Evolutionary conservation across 1,140 invertebrate genomes (phyloP).

Genomic region (Elymnias hypermnestra): DNA sequence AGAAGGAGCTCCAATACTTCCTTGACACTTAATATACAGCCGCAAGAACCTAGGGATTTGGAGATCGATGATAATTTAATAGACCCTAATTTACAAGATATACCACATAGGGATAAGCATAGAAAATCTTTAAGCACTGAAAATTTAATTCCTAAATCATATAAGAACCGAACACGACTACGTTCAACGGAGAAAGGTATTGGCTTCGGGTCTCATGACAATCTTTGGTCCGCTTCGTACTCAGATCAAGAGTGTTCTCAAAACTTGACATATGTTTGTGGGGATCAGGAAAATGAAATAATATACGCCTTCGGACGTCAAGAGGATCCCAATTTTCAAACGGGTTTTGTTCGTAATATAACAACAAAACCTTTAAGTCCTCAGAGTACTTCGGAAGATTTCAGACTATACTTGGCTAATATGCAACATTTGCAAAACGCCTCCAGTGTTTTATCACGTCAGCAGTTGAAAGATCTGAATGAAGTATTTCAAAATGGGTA

Average conservation of each 20-base stretch:
- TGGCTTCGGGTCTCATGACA: constrained; percentile 70
- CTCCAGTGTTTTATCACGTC: constrained; percentile 76
- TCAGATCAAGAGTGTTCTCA: constrained; percentile 51
- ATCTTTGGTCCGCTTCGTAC: constrained; percentile 64
- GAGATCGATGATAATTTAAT: constrained; percentile 66
- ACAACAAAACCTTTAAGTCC: constrained; percentile 78
- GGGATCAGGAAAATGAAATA: constrained; percentile 70
- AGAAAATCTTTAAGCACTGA: constrained; percentile 78
- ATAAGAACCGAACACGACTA: constrained; percentile 52
- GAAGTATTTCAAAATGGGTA: constrained; percentile 77
- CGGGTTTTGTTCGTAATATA: constrained; percentile 73
- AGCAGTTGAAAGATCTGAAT: constrained; percentile 76
- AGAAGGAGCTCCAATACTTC: constrained; percentile 69
- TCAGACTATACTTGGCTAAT: constrained; percentile 81
- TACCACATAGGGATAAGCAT: constrained; percentile 63
- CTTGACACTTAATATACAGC: constrained; percentile 63
- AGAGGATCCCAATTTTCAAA: constrained; percentile 54
- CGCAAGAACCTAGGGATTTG: constrained; percentile 61
- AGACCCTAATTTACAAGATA: constrained; percentile 45
- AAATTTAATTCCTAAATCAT: constrained; percentile 73
- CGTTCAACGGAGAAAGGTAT: constrained; percentile 46
- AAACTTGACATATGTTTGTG: constrained; percentile 66
- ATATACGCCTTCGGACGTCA: constrained; percentile 67
- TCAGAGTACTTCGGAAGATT: constrained; percentile 80
- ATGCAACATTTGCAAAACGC: constrained; percentile 82